Evolutionary conservation across 2,797 vertebrate genomes (phyloP).

Genomic region (Ctenopoma kingsleyae): DNA sequence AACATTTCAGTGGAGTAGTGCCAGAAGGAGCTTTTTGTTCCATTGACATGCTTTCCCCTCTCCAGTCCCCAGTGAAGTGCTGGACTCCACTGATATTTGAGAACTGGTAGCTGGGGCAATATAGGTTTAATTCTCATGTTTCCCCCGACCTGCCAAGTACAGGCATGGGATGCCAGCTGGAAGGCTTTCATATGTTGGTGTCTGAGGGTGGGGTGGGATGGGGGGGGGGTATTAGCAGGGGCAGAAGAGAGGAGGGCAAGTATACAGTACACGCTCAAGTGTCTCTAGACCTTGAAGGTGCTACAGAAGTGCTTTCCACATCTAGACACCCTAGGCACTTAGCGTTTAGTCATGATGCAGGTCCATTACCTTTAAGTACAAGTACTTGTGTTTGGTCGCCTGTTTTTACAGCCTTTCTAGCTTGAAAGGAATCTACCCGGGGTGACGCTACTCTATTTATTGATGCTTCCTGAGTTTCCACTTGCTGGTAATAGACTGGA

Average conservation of each 20-base stretch:
- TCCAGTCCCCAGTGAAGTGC: constrained; percentile 84
- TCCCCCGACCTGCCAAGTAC: constrained; percentile 85
- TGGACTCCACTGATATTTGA: constrained; percentile 90
- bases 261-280: constrained; percentile 73
- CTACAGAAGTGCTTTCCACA: constrained; percentile 72
- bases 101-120: constrained; percentile 82
- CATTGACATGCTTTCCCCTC: constrained; percentile 79
- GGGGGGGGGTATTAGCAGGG: constrained; percentile 71
- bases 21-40: constrained; percentile 80
- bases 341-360: constrained; percentile 80
- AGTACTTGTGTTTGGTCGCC: constrained; percentile 82
- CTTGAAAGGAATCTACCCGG: constrained; percentile 84
- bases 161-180: constrained; percentile 85
- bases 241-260: constrained; percentile 68
- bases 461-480: constrained; percentile 91
- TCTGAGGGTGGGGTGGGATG: constrained; percentile 46
- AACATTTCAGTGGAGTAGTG: constrained; percentile 73
- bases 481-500: constrained; percentile 97
- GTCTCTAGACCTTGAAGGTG: constrained; percentile 79
- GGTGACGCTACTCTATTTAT: constrained; percentile 90
- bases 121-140: constrained; percentile 89
- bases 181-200: constrained; percentile 83
- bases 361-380: constrained; percentile 87
- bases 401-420: constrained; percentile 76
- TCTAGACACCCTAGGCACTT: constrained; percentile 74